These are phyloP conservation scores for Automeris io DNA, from an alignment of 2,888 invertebrate species.

Conservation along the genomic window DNA sequence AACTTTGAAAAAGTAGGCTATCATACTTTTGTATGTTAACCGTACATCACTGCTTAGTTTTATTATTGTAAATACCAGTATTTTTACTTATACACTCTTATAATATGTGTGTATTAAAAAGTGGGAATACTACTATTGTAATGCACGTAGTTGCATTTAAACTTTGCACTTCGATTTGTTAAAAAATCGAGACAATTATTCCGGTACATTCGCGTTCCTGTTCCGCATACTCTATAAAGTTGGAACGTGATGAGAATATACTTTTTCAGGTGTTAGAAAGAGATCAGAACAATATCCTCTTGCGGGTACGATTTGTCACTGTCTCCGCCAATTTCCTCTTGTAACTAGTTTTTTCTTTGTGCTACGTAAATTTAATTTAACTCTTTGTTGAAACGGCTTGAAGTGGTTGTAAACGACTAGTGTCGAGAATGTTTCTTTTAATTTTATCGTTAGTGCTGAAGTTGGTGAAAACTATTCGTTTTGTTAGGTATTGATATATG, in stretches of 20 bases:
- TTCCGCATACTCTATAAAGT: slow-evolving; percentile 30
- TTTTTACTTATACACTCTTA: no score
- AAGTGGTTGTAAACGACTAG: slow-evolving; percentile 43
- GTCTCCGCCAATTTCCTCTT: slow-evolving; percentile 73
- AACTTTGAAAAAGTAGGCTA: no score
- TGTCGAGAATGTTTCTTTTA: slow-evolving; percentile 16
- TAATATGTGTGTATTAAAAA: background rate
- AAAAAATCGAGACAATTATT: slow-evolving; percentile 34
- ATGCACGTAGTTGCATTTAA: background rate
- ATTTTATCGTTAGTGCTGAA: slow-evolving; percentile 17
- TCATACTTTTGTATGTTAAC: no score
- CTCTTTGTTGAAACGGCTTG: slow-evolving; percentile 60
- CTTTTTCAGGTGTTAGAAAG: slow-evolving; percentile 30
- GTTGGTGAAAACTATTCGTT: slow-evolving; percentile 5
- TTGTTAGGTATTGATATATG: no score
- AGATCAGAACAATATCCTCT: slow-evolving; percentile 42
- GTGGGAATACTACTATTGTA: no score
- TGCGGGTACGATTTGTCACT: slow-evolving; percentile 71
- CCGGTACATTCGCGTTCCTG: slow-evolving; percentile 38
- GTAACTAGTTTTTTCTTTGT: slow-evolving; percentile 75
- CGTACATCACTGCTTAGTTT: no score
- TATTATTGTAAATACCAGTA: no score
- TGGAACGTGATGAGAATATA: slow-evolving; percentile 32
- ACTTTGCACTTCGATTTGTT: background rate
- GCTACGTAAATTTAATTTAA: slow-evolving; percentile 73